Evolutionary conservation across 1,140 invertebrate species (phyloP), one percentile per base, ranked within the genome.

Genomic region (honey bee (Apis mellifera)): DNA sequence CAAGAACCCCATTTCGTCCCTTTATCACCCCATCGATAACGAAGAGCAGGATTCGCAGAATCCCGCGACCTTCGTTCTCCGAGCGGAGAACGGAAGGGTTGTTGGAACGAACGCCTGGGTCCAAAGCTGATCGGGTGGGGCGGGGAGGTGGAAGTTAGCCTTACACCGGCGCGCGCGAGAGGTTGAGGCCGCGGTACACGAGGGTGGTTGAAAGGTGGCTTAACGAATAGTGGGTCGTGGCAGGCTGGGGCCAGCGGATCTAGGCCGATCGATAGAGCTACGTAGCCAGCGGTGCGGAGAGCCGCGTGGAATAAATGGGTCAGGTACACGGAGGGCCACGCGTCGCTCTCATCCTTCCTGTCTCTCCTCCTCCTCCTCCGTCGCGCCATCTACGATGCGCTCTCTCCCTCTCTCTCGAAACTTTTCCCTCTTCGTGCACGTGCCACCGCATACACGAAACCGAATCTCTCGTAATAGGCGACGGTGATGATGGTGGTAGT

Each of bases 201-300:
- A 75, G 78, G 86, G 86, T 26, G 86, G 86, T 80, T 84, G 32
- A 32, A 84, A 86, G 85, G 90, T 89, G 88, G 88, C 82, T 85
- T 86, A 88, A 91, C 89, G 90, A 90, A 91, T 89, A 88, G 91
- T 93, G 90, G 91, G 91, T 92, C 91, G 92, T 93, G 92, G 90
- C 91, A 90, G 90, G 90, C 92, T 90, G 90, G 91, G 87, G 89
- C 77, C 83, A 84, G 86, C 87, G 91, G 91, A 94, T 94, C 91
- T 93, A 90, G 93, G 93, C 91, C 93, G 92, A 93, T 94, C 93
- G 93, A 94, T 94, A 91, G 90, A 94, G 93, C 93, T 92, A 91
- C 90, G 90, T 92, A 90, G 85, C 85, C 88, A 90, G 85, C 90
- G 88, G 90, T 86, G 84, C 84, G 86, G 85, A 88, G 82, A 88